These are phyloP conservation scores for Lacerta viridis DNA, from an alignment of 2,797 vertebrate genomes.

Conservation along the genomic window DNA sequence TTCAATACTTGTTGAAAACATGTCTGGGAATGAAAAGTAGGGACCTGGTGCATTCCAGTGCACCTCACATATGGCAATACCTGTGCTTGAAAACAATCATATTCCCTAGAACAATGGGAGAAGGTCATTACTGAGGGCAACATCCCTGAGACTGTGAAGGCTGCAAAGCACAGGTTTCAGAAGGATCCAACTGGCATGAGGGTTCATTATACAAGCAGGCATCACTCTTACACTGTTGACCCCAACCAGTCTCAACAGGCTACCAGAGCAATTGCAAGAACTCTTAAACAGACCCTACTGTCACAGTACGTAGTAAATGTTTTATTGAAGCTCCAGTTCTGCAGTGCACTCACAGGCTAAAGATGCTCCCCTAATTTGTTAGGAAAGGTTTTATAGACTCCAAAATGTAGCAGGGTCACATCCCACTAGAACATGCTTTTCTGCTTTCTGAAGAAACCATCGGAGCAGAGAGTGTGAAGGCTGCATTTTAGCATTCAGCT, in stretches of 20 bases:
- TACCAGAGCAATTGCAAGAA: neutral
- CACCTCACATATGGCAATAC: neutral
- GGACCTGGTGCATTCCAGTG: neutral
- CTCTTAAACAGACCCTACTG: neutral
- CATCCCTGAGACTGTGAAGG: neutral
- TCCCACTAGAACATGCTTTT: neutral
- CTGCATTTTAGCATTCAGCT: slow-evolving; percentile 21
- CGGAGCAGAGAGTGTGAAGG: neutral
- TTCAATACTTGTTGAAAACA: neutral
- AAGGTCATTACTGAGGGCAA: neutral
- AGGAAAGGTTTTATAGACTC: slow-evolving; percentile 8
- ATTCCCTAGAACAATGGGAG: neutral
- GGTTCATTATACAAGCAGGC: slow-evolving; percentile 19
- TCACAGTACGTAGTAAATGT: neutral
- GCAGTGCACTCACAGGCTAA: neutral
- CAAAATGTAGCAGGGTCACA: neutral
- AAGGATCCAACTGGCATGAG: neutral
- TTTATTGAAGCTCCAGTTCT: slow-evolving; percentile 10
- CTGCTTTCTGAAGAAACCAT: neutral
- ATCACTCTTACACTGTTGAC: slow-evolving; percentile 2
- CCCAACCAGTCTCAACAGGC: neutral
- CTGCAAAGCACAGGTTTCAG: slow-evolving; percentile 5
- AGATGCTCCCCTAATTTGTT: slow-evolving; percentile 28
- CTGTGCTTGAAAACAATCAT: neutral
- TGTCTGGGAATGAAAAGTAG: neutral